These are phyloP conservation scores for Arvicanthis niloticus DNA, from an alignment of 2,113 vertebrate species.

Conservation along the genomic window DNA sequence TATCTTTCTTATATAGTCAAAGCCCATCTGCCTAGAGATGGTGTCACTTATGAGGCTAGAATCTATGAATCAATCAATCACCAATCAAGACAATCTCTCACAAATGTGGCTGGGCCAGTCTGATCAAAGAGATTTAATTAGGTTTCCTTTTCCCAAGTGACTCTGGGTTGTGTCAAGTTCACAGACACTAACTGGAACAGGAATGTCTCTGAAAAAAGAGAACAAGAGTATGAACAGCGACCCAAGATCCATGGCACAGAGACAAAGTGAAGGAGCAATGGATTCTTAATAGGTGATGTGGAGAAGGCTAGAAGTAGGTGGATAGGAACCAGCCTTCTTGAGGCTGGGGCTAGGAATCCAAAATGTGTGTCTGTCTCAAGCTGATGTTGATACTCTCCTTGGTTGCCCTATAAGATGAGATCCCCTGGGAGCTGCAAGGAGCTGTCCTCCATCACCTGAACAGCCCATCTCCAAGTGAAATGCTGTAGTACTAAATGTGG, in stretches of 20 bases:
- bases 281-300: background rate
- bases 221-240: background rate
- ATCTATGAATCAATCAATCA: background rate
- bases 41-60: background rate
- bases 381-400: background rate
- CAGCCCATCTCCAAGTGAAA: too few relatives aligned
- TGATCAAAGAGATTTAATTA: background rate
- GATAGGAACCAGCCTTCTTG: background rate
- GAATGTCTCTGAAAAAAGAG: background rate
- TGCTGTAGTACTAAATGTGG: background rate
- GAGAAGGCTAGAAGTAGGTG: too few relatives aligned
- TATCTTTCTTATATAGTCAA: background rate
- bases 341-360: background rate
- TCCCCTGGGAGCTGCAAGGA: background rate
- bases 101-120: background rate
- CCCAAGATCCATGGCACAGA: background rate
- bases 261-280: background rate
- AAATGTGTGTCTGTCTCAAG: background rate
- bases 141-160: background rate
- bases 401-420: background rate
- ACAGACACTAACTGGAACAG: background rate
- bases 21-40: background rate
- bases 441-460: background rate
- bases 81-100: background rate
- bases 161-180: background rate